Base-by-base conservation (phyloP, 2,888 invertebrate genomes). In the Brachypterus glaber region DNA sequence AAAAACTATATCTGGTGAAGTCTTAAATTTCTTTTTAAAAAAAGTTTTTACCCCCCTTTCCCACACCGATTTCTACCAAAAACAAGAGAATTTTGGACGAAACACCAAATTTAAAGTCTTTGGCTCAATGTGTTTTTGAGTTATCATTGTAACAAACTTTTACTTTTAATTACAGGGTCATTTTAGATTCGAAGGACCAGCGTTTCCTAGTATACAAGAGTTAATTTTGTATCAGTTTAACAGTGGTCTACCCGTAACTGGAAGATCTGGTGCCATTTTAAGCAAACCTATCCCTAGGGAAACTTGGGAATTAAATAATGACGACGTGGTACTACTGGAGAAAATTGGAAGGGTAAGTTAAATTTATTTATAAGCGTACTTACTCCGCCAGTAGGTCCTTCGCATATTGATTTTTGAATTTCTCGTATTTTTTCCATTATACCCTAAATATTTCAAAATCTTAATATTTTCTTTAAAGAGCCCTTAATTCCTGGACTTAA, bases 291-390 rank as follows among this genome's bases (percentile, higher is more conserved):
- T 95, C 51, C 79, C 83, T 4, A 69, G 92, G 16, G 93, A 93
- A 71, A 77, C 83, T 48, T 96, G 95, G 95, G 95, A 96, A 59
- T 74, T 96, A 1, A 91, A 90, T 63, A 95, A 96, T 61, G 92
- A 95, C 61, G 91, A 95, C 64, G 91, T 96, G 35, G 77, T 85
- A 42, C 70, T 95, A 17, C 68, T 87, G 38, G 91, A 92, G 52
- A 95, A 95, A 72, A 91, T 96, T 56, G 96, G 95, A 60, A 73
- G 89, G 66, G 93, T 93, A 66, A 73, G 75, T 67, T 11, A 3
- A 11, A n/a, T 21, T 17, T 33, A 27, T 31, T 26, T 17, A 21
- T 9, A 21, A 21, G 9, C 21, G 9, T 29, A 21, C n/a, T n/a
- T n/a, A n/a, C n/a, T n/a, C n/a, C n/a, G n/a, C n/a, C n/a, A n/a